A percentile compares a stretch with the other conserved stretches of the same genome.
Evolutionary conservation across 2,888 invertebrate species (phyloP).

Genomic region (Notodonta ziczac): DNA sequence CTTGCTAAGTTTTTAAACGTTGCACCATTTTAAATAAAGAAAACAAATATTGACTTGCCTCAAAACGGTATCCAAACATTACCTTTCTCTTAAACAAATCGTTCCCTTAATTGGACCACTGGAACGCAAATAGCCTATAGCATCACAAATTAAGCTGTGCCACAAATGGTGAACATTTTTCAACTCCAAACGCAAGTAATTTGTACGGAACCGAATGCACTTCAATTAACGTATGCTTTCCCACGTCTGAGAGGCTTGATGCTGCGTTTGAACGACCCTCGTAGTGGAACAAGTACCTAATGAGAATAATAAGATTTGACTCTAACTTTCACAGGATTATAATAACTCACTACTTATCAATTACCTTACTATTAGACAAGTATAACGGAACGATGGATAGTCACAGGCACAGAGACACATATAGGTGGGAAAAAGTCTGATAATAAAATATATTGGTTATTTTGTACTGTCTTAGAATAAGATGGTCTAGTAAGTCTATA

Average conservation of each 20-base stretch:
- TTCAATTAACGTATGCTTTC: conserved; percentile 29
- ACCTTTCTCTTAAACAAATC: conserved; percentile 3
- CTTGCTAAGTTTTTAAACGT: no score
- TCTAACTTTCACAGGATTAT: no score
- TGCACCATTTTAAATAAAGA: neutral
- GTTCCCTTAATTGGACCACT: conserved; percentile 25
- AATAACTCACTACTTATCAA: no score
- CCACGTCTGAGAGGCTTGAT: conserved; percentile 26
- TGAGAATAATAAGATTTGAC: no score
- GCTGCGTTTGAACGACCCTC: conserved; percentile 20
- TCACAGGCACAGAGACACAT: no score
- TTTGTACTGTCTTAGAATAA: no score
- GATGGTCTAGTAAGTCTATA: no score
- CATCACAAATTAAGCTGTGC: conserved; percentile 23
- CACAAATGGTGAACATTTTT: conserved; percentile 20
- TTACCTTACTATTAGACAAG: no score
- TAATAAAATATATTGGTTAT: no score
- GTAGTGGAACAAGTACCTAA: neutral
- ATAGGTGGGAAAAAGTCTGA: no score
- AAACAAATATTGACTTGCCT: conserved; percentile 2
- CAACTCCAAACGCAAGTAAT: conserved; percentile 19
- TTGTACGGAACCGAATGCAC: conserved; percentile 21
- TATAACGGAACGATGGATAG: no score
- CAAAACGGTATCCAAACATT: neutral
- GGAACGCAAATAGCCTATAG: conserved; percentile 11